Evolutionary conservation across 2,888 invertebrate genomes (phyloP).

Genomic region (Ferdinandea cuprea): DNA sequence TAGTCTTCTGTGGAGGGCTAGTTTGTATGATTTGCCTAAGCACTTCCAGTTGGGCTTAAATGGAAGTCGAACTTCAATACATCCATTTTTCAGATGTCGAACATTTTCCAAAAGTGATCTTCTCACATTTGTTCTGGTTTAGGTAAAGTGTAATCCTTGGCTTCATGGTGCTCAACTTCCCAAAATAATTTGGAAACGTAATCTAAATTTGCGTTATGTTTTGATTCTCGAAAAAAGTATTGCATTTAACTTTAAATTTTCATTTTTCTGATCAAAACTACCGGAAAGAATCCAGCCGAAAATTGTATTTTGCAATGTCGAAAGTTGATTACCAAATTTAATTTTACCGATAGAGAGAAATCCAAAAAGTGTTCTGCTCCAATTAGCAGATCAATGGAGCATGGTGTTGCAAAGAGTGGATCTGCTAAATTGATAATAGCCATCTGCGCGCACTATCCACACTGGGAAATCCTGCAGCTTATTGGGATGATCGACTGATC

Average conservation of each 20-base stretch:
- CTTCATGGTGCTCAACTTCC: no score
- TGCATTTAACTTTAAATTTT: neutral
- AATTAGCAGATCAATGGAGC: constrained; percentile 65
- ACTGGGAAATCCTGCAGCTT: no score
- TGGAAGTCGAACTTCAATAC: constrained; percentile 54
- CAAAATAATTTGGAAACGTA: constrained; percentile 17
- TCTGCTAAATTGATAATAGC: constrained; percentile 67
- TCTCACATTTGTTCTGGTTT: constrained; percentile 19
- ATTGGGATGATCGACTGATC: no score
- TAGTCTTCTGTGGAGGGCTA: constrained; percentile 69
- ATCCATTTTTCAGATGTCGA: constrained; percentile 11
- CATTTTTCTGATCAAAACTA: constrained; percentile 14
- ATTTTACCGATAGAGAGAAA: constrained; percentile 71
- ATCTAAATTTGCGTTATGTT: constrained; percentile 24
- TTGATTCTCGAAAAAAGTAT: constrained; percentile 7
- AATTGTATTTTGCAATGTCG: constrained; percentile 71
- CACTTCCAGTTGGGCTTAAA: constrained; percentile 44
- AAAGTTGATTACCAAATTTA: constrained; percentile 62
- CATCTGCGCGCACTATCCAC: no score
- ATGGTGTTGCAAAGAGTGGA: constrained; percentile 58
- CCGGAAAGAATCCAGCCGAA: constrained; percentile 71
- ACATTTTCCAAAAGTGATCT: constrained; percentile 26
- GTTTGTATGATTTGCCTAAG: constrained; percentile 47
- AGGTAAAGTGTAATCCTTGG: neutral
- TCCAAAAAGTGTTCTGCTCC: constrained; percentile 70